Conservation (phyloP, 2,888 invertebrate species). For the Nebria brevicollis region DNA sequence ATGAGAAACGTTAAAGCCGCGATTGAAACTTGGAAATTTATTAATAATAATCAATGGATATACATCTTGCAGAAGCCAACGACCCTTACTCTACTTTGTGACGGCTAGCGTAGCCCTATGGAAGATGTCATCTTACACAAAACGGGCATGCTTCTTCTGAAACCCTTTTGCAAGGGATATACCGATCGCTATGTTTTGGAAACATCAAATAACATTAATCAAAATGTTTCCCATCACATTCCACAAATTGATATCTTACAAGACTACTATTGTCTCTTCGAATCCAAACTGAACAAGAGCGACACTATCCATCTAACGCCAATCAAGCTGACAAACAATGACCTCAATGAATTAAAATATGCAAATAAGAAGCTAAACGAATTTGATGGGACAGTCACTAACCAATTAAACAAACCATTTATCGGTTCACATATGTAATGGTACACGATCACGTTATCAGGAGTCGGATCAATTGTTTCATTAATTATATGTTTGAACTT, state of each 20-base stretch:
- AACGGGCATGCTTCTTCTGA: constrained; percentile 34
- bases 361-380: too few relatives aligned
- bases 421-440: too few relatives aligned
- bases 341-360: too few relatives aligned
- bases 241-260: constrained; percentile 43
- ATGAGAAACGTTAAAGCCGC: constrained; percentile 40
- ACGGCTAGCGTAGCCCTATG: constrained; percentile 20
- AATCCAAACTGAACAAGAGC: constrained; percentile 34
- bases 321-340: too few relatives aligned
- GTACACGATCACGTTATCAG: too few relatives aligned
- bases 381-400: too few relatives aligned
- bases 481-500: too few relatives aligned
- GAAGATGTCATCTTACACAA: constrained; percentile 38
- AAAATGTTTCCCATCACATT: constrained; percentile 39
- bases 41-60: constrained; percentile 48
- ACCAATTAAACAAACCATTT: too few relatives aligned
- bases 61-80: constrained; percentile 46
- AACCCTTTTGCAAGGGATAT: constrained; percentile 44
- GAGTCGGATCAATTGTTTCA: too few relatives aligned
- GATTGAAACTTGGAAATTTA: constrained; percentile 48
- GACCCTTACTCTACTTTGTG: constrained; percentile 39
- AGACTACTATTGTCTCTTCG: constrained; percentile 48
- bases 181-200: constrained; percentile 37
- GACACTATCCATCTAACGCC: too few relatives aligned
- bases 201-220: constrained; percentile 28